Conservation (phyloP, 1,140 invertebrate genomes). For the Tetramorium parvispinum region DNA sequence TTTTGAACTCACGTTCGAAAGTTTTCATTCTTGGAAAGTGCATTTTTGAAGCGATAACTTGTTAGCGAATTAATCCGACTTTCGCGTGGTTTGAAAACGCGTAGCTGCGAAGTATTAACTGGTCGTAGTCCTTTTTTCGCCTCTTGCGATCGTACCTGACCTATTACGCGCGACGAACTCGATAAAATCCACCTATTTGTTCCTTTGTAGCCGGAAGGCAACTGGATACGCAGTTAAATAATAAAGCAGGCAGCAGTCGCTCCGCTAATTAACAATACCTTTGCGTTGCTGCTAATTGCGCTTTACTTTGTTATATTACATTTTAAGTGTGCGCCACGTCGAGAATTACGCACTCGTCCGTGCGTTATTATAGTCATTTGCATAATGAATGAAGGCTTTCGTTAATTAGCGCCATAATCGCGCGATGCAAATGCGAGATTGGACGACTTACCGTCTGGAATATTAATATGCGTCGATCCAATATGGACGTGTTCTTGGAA, state of each 20-base stretch:
- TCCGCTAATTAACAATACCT: slow-evolving; percentile 76
- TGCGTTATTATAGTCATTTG: slow-evolving; percentile 80
- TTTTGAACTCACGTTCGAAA: neutral
- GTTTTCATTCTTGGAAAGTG: slow-evolving; percentile 26
- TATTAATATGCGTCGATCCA: slow-evolving; percentile 73
- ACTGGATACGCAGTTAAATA: slow-evolving; percentile 75
- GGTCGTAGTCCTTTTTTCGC: slow-evolving; percentile 61
- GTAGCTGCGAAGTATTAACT: slow-evolving; percentile 56
- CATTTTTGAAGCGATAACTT: slow-evolving; percentile 34
- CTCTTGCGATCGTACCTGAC: slow-evolving; percentile 41
- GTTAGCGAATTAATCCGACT: slow-evolving; percentile 51
- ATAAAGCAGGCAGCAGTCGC: slow-evolving; percentile 74
- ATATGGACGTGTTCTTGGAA: slow-evolving; percentile 20
- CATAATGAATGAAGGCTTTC: slow-evolving; percentile 81
- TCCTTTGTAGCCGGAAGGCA: slow-evolving; percentile 71
- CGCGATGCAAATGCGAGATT: slow-evolving; percentile 76
- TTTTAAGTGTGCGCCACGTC: slow-evolving; percentile 67
- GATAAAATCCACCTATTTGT: slow-evolving; percentile 72
- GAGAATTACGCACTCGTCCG: slow-evolving; percentile 75
- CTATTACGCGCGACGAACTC: slow-evolving; percentile 66
- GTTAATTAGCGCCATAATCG: slow-evolving; percentile 80
- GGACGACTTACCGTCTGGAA: slow-evolving; percentile 72
- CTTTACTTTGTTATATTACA: slow-evolving; percentile 77
- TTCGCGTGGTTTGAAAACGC: slow-evolving; percentile 48
- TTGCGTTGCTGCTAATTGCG: slow-evolving; percentile 74